Evolutionary conservation across 2,113 vertebrate genomes (phyloP).

Genomic region (Brachirus orientalis): DNA sequence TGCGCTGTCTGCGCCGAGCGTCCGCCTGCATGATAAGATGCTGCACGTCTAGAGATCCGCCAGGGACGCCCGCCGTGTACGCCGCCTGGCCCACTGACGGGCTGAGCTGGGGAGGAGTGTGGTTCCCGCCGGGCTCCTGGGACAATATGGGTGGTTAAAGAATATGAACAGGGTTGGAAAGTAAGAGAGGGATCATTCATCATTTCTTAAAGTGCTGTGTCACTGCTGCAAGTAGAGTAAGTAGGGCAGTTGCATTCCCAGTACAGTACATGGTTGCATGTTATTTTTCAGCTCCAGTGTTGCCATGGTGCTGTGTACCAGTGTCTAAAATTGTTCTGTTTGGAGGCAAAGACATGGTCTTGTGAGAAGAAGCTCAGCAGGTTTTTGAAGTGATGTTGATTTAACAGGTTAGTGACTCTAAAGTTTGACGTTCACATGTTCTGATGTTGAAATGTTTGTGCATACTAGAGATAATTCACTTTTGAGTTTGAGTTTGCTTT

Average conservation of each 20-base stretch:
- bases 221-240: slow-evolving; percentile 36
- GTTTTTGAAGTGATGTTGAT: too few species aligned
- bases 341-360: background rate
- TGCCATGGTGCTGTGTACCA: slow-evolving; percentile 3
- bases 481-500: too few species aligned
- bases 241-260: slow-evolving; percentile 37
- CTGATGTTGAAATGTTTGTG: slow-evolving; percentile 6
- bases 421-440: background rate
- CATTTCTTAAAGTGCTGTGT: slow-evolving; percentile 55
- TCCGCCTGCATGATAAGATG: slow-evolving; percentile 99
- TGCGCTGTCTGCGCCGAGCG: slow-evolving; percentile 96
- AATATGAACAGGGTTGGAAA: slow-evolving; percentile 5
- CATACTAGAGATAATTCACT: background rate
- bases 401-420: too few species aligned
- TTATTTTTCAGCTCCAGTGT: slow-evolving; percentile 28
- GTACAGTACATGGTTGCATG: slow-evolving; percentile 27
- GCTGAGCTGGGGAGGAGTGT: slow-evolving; percentile 97
- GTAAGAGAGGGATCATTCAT: slow-evolving; percentile 44
- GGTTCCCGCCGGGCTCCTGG: slow-evolving; percentile 96
- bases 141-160: background rate
- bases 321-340: slow-evolving; percentile 18
- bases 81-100: slow-evolving; percentile 95
- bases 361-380: slow-evolving; percentile 1
- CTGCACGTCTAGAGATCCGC: slow-evolving; percentile 96
- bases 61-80: slow-evolving; percentile 88